Evolutionary conservation across 2,113 vertebrate species (phyloP), one percentile per base, ranked within the genome.

Genomic region (Chauna torquata): DNA sequence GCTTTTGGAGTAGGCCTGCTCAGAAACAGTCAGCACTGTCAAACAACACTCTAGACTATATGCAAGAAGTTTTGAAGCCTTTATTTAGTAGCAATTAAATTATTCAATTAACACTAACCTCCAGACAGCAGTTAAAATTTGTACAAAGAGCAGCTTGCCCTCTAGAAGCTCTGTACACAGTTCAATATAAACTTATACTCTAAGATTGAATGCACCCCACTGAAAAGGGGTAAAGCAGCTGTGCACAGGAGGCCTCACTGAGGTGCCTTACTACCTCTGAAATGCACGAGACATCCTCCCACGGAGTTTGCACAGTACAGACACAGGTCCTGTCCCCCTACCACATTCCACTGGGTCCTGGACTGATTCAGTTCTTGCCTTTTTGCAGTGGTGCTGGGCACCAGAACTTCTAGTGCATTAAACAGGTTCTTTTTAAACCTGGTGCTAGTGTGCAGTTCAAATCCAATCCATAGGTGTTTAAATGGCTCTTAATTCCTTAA

Each of bases 51-150:
- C 84, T 16, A 90, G 49, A 90, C 85, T 34, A 38, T 17, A 28
- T 72, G 84, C 70, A 85, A 96, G 94, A 96, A 91, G 54, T 87
- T 97, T 95, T 93, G 97, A 98, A 98, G 97, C 94, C 95, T 98
- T 98, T 98, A 98, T 98, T 98, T 97, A 98, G 96, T 97, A 98
- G 98, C 95, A 97, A 95, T 96, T 98, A 97, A 97, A 97, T 97
- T 98, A 98, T 93, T 97, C 85, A 74, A 91, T 97, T 97, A 94
- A 96, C 97, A 97, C 95, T 97, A 98, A 95, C 84, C 96, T 98
- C 80, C 96, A 96, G 96, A 96, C 85, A 97, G 94, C 95, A 97
- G 94, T 97, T 98, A 97, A 97, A 98, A 96, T 96, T 96, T 94
- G 91, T 97, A 97, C 96, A 97, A 95, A 90, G 91, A 97, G 93